These are phyloP conservation scores for Diadegma fenestrale DNA, from an alignment of 2,888 invertebrate genomes.

Conservation along the genomic window DNA sequence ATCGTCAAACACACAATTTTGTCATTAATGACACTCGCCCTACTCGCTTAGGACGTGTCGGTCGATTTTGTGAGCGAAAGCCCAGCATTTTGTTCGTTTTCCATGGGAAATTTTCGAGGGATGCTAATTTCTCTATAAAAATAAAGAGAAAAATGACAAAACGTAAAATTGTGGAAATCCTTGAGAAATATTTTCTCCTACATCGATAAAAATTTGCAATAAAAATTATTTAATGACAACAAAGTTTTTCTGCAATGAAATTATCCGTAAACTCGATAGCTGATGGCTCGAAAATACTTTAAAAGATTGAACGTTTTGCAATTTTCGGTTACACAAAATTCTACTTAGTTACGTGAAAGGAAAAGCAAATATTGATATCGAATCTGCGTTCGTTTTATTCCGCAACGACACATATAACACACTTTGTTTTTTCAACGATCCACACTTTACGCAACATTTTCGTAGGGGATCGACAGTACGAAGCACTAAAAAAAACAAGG, in stretches of 20 bases:
- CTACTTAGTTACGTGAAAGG: neutral
- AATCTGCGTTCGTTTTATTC: neutral
- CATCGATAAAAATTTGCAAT: too few species aligned
- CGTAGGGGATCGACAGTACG: neutral
- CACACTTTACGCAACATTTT: slow-evolving; percentile 13
- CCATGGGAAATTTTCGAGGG: slow-evolving; percentile 20
- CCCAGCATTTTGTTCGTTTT: slow-evolving; percentile 50
- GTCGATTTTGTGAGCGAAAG: slow-evolving; percentile 32
- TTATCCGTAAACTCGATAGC: neutral
- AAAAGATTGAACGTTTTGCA: neutral
- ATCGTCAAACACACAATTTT: slow-evolving; percentile 20
- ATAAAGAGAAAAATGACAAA: neutral
- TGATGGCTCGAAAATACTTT: neutral
- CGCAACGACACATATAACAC: neutral
- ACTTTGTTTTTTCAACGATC: slow-evolving; percentile 10
- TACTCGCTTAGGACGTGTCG: slow-evolving; percentile 31
- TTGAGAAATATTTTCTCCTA: neutral
- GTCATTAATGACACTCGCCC: slow-evolving; percentile 32
- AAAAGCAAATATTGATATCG: slow-evolving; percentile 5
- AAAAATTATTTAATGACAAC: neutral
- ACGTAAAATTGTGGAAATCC: neutral
- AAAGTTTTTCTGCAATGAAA: neutral
- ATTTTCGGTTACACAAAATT: neutral
- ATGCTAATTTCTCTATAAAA: neutral
- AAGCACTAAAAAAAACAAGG: neutral